phyloP scores from a whole-genome alignment of 2,113 vertebrate species.

The Myodes glareolus region DNA sequence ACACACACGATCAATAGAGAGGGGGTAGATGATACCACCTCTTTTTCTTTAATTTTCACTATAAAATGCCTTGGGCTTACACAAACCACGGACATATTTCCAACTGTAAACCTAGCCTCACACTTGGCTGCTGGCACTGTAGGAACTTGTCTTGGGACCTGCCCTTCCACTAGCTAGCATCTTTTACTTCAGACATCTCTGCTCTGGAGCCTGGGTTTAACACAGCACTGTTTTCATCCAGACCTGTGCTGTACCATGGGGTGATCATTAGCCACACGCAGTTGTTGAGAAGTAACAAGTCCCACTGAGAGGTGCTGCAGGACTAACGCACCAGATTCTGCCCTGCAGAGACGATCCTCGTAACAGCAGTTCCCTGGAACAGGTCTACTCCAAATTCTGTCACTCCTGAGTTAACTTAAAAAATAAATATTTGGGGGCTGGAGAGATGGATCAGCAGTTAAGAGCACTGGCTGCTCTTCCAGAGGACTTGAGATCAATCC shows the following conservation, averaged over 20 bases:
- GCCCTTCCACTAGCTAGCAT: background rate
- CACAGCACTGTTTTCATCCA: background rate
- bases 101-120: background rate
- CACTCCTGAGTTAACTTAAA: background rate
- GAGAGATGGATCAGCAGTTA: too few species aligned
- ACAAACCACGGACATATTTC: background rate
- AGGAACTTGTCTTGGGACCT: background rate
- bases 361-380: background rate
- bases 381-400: background rate
- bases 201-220: background rate
- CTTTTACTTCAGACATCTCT: background rate
- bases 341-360: background rate
- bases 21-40: background rate
- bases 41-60: background rate
- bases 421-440: background rate
- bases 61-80: background rate
- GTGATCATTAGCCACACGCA: background rate
- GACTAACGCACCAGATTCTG: background rate
- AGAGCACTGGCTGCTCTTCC: too few species aligned
- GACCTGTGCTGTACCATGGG: background rate
- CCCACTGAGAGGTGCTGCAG: background rate
- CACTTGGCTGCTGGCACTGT: background rate
- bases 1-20: background rate
- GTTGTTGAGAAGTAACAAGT: conserved; percentile 12
- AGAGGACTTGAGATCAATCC: too few species aligned